A percentile compares a stretch with the other conserved stretches of the same genome.
Conservation (phyloP, 1,140 invertebrate species). For the Calosoma granatense region DNA sequence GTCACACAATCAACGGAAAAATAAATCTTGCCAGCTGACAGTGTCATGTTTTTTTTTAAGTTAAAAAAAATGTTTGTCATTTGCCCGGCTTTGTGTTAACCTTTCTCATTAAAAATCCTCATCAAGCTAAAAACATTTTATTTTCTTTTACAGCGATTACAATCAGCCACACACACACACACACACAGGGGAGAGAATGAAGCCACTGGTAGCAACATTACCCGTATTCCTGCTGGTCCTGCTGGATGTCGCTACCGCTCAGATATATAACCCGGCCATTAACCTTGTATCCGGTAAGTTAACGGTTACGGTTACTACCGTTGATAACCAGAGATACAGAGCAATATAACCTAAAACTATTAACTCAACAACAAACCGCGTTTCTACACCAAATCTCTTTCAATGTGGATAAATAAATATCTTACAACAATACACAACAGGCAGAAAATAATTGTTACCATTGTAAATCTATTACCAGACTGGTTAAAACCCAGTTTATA, state of each 20-base stretch:
- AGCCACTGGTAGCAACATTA: background rate
- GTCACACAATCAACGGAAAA: too few relatives aligned
- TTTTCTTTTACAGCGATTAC: background rate
- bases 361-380: too few relatives aligned
- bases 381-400: too few relatives aligned
- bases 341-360: background rate
- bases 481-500: too few relatives aligned
- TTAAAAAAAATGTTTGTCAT: too few relatives aligned
- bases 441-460: too few relatives aligned
- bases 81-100: background rate
- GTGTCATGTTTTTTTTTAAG: too few relatives aligned
- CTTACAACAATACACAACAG: too few relatives aligned
- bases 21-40: too few relatives aligned
- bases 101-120: conserved; percentile 2
- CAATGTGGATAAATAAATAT: too few relatives aligned
- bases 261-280: conserved; percentile 3
- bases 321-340: background rate
- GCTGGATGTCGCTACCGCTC: background rate
- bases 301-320: background rate
- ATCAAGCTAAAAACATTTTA: background rate
- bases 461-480: too few relatives aligned
- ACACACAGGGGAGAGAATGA: background rate
- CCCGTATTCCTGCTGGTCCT: background rate
- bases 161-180: too few relatives aligned
- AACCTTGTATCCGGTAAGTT: conserved; percentile 8